Conservation (phyloP, 2,797 vertebrate species). For the Prunella strophiata region DNA sequence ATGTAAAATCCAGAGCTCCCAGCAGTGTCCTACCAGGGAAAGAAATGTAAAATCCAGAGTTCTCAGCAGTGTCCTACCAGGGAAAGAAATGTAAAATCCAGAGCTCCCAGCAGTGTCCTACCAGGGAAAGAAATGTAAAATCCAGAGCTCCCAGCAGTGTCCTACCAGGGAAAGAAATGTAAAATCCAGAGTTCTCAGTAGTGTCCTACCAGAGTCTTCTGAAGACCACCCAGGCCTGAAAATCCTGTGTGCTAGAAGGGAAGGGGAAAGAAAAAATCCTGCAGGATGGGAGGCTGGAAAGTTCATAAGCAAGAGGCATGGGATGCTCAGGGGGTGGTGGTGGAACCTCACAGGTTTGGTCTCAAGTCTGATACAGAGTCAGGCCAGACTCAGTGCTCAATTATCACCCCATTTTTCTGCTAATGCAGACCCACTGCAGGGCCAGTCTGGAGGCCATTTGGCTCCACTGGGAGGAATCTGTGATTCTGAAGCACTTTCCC, state of each 20-base stretch:
- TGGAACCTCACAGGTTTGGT: neutral
- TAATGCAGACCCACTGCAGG: neutral
- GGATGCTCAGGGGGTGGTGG: neutral
- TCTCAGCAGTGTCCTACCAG: neutral
- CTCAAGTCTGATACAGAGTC: neutral
- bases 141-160: neutral
- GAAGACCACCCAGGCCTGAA: neutral
- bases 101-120: neutral
- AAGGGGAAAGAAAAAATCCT: neutral
- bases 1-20: neutral
- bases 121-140: neutral
- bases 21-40: too few species aligned
- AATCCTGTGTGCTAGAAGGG: neutral
- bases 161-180: too few species aligned
- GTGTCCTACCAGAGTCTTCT: neutral
- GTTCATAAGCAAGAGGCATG: neutral
- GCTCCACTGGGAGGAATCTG: neutral
- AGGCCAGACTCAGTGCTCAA: neutral
- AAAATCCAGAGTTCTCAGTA: neutral
- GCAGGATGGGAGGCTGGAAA: neutral
- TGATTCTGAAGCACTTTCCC: neutral
- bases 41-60: too few species aligned
- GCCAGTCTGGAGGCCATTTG: neutral
- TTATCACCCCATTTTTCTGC: neutral
- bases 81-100: too few species aligned